Percentiles rank a stretch among this genome's conserved stretches.
Conservation (phyloP, 1,140 invertebrate genomes). For the Rhopalosiphum maidis region DNA sequence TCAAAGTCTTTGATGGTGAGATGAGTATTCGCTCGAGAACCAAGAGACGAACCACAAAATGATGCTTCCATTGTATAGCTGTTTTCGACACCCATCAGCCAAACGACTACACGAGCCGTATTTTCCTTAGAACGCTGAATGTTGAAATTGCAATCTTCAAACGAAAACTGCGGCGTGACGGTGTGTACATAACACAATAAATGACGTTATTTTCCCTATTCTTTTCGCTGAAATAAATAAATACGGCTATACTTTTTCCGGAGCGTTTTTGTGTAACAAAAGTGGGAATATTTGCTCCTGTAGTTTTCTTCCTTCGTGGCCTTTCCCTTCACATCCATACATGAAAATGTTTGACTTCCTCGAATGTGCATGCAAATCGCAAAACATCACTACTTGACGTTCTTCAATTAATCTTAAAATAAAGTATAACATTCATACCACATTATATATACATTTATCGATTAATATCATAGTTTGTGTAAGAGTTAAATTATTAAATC, state of each 20-base stretch:
- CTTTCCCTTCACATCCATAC: slow-evolving; percentile 92
- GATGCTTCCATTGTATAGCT: slow-evolving; percentile 95
- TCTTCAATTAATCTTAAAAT: slow-evolving; percentile 81
- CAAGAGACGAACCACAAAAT: slow-evolving; percentile 84
- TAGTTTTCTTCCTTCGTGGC: slow-evolving; percentile 74
- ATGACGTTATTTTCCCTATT: not conserved
- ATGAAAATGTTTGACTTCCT: slow-evolving; percentile 94
- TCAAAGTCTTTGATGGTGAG: slow-evolving; percentile 84
- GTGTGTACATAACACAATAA: not conserved
- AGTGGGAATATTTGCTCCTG: slow-evolving; percentile 90
- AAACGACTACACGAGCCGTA: slow-evolving; percentile 89
- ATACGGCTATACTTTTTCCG: slow-evolving; percentile 77
- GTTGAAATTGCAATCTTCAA: slow-evolving; percentile 91
- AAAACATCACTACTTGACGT: slow-evolving; percentile 90
- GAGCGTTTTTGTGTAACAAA: slow-evolving; percentile 90
- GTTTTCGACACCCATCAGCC: slow-evolving; percentile 91
- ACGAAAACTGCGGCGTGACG: slow-evolving; percentile 77
- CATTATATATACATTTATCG: too few relatives aligned
- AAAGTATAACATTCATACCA: not conserved
- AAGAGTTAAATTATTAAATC: not conserved
- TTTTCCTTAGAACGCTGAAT: slow-evolving; percentile 92
- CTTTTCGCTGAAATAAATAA: not conserved
- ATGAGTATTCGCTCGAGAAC: slow-evolving; percentile 82
- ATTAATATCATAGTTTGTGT: not conserved
- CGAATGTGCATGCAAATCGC: slow-evolving; percentile 95